These are phyloP conservation scores for Halictus ligatus DNA, from an alignment of 2,888 invertebrate species.

Conservation along the genomic window DNA sequence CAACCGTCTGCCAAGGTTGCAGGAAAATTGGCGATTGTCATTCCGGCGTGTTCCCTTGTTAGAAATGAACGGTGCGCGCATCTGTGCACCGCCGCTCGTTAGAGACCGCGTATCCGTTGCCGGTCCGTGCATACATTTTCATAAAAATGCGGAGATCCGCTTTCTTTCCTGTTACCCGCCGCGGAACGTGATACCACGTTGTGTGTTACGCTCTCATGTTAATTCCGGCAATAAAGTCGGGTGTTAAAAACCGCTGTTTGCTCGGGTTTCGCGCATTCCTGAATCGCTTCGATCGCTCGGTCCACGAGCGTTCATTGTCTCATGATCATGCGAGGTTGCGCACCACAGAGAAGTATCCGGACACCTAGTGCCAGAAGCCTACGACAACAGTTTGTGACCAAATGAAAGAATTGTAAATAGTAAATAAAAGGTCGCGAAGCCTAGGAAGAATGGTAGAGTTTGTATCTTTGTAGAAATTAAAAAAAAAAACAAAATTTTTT, in stretches of 20 bases:
- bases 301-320: not conserved
- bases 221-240: constrained; percentile 49
- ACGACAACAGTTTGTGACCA: not conserved
- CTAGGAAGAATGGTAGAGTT: not conserved
- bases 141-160: constrained; percentile 57
- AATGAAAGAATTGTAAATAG: not conserved
- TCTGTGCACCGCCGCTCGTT: constrained; percentile 13
- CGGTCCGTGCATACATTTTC: constrained; percentile 45
- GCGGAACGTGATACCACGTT: constrained; percentile 39
- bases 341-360: not conserved
- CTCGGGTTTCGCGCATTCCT: constrained; percentile 25
- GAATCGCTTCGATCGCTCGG: not conserved
- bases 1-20: not conserved
- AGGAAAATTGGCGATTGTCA: not conserved
- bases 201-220: constrained; percentile 49
- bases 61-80: constrained; percentile 23
- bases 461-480: too few species aligned
- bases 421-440: not conserved
- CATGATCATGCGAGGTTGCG: not conserved
- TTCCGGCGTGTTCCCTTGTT: not conserved
- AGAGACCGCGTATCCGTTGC: constrained; percentile 21
- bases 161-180: constrained; percentile 56
- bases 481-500: too few species aligned
- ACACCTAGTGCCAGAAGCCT: too few species aligned
- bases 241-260: constrained; percentile 14